Base-by-base conservation (phyloP, 2,888 invertebrate genomes). In the Epistrophella euchroma region DNA sequence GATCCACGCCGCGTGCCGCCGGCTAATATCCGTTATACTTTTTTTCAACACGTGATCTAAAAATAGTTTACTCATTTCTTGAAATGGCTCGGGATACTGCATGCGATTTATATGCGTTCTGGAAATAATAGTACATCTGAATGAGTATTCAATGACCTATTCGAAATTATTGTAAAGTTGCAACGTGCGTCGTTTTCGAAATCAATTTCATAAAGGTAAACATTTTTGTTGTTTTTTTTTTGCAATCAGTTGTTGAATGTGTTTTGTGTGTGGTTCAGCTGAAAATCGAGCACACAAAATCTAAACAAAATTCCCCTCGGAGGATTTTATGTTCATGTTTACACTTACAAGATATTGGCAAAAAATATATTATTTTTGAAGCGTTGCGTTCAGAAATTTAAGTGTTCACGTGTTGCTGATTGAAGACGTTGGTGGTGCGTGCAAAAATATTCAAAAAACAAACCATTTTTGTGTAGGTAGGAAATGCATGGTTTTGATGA, bases 261-360 rank as follows among this genome's bases (percentile, higher is more conserved):
- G 52, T 68, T 62, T 17, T 66, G 79, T 47, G 40, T 32, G 11
- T 58, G 22, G 7, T 37, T 45, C 52, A 11, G 37, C 58, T 76
- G 71, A 52, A 58, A 75, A 79, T 75, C 66, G 50, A 52, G 50
- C 50, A 71, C 64, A 70, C 28, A 4, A 35, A 58, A 47, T 75
- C 32, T 79, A 75, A 71, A 71, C 58, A 50, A 35, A 74, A 72
- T 70, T 73, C 56, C 15, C 32, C 32, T 7, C 19, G n/a, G n/a
- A 17, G 22, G 64, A 71, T 37, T 37, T 52, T 37, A 58, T 58
- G 19, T 58, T 64, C 17, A 11, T 84, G 84, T 79, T 84, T 84
- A 85, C 75, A 80, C 80, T 79, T 68, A 66, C 79, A 66, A 66
- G 58, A 37, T 78, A 50, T 85, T 80, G 80, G 71, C 37, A 62